phyloP scores from a whole-genome alignment of 2,113 vertebrate genomes.

The Talpa occidentalis region DNA sequence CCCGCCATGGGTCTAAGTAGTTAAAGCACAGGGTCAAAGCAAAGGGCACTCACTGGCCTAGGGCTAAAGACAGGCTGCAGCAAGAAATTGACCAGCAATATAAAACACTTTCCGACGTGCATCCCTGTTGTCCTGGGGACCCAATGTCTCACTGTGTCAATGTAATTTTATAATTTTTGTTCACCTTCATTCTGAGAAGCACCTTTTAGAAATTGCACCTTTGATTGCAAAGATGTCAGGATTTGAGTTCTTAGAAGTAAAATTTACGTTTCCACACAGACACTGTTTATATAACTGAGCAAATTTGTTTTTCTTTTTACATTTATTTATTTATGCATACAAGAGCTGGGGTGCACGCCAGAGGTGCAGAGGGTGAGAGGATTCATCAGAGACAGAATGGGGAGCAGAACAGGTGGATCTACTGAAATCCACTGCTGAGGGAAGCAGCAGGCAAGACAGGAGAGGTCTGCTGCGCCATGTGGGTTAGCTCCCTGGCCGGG shows the following conservation, averaged over 20 bases:
- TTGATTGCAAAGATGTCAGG: constrained; percentile 34
- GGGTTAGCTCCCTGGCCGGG: too few relatives aligned
- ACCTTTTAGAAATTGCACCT: constrained; percentile 18
- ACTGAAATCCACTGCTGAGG: too few relatives aligned
- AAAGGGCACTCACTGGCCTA: neutral
- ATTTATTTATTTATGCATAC: too few relatives aligned
- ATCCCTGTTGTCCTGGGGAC: neutral
- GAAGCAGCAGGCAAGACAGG: too few relatives aligned
- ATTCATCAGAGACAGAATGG: too few relatives aligned
- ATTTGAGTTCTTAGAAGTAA: constrained; percentile 38
- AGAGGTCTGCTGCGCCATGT: too few relatives aligned
- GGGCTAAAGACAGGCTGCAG: neutral
- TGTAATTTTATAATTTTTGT: constrained; percentile 37
- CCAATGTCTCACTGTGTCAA: neutral
- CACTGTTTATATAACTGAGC: neutral
- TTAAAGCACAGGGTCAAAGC: neutral
- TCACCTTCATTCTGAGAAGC: constrained; percentile 31
- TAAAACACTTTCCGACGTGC: neutral
- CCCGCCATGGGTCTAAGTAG: neutral
- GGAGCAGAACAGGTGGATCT: too few relatives aligned
- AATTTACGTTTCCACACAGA: constrained; percentile 18
- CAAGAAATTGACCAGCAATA: neutral
- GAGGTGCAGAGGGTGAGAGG: too few relatives aligned
- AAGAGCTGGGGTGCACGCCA: too few relatives aligned
- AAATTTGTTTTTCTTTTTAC: neutral